phyloP scores from a whole-genome alignment of 2,797 vertebrate species.

The Arnoldichthys spilopterus region DNA sequence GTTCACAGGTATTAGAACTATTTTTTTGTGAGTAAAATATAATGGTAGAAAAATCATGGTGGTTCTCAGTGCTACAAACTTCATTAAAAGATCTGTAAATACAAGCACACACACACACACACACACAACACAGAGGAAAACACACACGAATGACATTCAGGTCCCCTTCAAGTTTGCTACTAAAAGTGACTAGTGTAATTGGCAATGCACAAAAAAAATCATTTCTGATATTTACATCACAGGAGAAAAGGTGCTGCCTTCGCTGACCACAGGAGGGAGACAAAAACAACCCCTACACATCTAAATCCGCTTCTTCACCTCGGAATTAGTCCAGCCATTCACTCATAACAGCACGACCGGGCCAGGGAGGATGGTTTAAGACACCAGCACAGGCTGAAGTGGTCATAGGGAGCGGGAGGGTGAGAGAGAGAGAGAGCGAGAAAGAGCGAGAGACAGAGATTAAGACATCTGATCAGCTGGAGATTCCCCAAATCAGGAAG shows the following conservation, averaged over 20 bases:
- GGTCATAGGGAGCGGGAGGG: conserved; percentile 33
- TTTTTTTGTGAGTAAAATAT: conserved; percentile 71
- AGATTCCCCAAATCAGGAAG: background rate
- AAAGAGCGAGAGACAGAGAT: conserved; percentile 1
- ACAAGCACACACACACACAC: conserved; percentile 57
- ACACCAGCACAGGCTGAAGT: conserved; percentile 39
- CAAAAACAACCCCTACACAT: background rate
- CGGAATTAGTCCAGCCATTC: background rate
- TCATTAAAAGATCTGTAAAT: conserved; percentile 69
- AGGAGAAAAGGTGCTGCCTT: conserved; percentile 56
- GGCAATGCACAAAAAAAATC: conserved; percentile 63
- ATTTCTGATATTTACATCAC: conserved; percentile 71
- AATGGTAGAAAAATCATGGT: conserved; percentile 63
- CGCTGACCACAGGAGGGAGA: conserved; percentile 1
- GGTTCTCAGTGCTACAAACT: conserved; percentile 69
- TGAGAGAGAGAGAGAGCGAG: conserved; percentile 5
- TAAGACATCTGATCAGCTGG: background rate
- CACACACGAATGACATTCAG: conserved; percentile 69
- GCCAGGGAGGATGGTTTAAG: conserved; percentile 25
- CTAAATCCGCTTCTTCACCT: background rate
- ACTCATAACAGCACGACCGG: background rate
- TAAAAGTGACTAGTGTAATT: conserved; percentile 82
- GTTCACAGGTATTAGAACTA: conserved; percentile 68
- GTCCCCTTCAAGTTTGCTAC: conserved; percentile 78
- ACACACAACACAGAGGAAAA: conserved; percentile 57